Conservation (phyloP, 1,140 invertebrate species). For the Acyrthosiphon pisum region DNA sequence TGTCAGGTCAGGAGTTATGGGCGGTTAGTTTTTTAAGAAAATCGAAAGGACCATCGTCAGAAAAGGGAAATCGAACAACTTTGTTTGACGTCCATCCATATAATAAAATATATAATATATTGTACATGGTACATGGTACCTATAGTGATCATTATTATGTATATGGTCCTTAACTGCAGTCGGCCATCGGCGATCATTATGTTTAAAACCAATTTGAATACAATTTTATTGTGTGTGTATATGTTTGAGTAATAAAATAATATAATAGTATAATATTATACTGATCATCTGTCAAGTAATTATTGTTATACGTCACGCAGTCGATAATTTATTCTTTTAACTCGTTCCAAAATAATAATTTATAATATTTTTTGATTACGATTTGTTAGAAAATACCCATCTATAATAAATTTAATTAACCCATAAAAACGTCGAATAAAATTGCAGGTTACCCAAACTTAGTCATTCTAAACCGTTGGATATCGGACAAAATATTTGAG, state of each 20-base stretch:
- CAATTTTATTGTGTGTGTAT: background rate
- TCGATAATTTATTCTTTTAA: background rate
- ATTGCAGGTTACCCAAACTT: background rate
- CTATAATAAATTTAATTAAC: no score
- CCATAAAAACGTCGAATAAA: background rate
- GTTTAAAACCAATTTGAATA: background rate
- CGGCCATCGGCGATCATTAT: background rate
- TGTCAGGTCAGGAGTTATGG: background rate
- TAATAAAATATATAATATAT: constrained; percentile 11
- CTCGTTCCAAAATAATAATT: background rate
- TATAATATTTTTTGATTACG: background rate
- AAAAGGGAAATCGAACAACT: constrained; percentile 29
- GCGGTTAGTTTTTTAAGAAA: background rate
- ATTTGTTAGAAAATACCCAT: background rate
- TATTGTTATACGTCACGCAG: background rate
- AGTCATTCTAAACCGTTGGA: background rate
- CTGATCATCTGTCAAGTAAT: background rate
- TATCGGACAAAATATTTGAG: background rate
- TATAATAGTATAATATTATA: background rate
- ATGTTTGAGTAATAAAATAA: background rate
- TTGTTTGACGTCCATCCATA: background rate
- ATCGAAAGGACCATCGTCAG: constrained; percentile 20
- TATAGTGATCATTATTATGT: background rate
- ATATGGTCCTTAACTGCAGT: background rate
- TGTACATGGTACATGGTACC: background rate